Conservation (phyloP, 2,113 vertebrate genomes). For the Calonectris borealis region DNA sequence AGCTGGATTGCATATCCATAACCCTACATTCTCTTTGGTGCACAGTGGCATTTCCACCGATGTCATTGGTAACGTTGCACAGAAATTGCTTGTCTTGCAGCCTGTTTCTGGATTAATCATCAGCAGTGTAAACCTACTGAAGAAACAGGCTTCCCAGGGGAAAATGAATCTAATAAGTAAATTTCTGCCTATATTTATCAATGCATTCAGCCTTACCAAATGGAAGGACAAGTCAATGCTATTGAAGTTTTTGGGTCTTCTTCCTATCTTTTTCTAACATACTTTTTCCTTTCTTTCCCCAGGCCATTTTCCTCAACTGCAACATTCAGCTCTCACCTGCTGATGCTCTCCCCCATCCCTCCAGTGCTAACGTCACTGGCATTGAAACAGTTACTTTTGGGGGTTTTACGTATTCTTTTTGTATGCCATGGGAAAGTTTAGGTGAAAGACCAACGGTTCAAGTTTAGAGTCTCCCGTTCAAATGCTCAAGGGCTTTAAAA, state of each 20-base stretch:
- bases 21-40: neutral
- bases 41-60: neutral
- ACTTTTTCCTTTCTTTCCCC: neutral
- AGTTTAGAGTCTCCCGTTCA: neutral
- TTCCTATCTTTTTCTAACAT: neutral
- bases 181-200: neutral
- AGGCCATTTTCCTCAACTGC: neutral
- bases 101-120: neutral
- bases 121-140: neutral
- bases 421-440: neutral
- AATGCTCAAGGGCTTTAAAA: neutral
- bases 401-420: neutral
- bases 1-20: neutral
- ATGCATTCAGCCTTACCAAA: neutral
- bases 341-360: neutral
- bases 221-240: neutral
- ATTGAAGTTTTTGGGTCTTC: neutral
- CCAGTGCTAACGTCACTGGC: neutral
- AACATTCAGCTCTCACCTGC: neutral
- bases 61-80: neutral
- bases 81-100: neutral
- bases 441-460: fast-evolving
- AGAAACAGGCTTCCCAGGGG: neutral
- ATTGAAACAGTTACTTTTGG: neutral
- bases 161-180: neutral